These are phyloP conservation scores for Dendrophyllia cribrosa DNA, from an alignment of 64 coral and sea anemone genomes.

Conservation along the genomic window DNA sequence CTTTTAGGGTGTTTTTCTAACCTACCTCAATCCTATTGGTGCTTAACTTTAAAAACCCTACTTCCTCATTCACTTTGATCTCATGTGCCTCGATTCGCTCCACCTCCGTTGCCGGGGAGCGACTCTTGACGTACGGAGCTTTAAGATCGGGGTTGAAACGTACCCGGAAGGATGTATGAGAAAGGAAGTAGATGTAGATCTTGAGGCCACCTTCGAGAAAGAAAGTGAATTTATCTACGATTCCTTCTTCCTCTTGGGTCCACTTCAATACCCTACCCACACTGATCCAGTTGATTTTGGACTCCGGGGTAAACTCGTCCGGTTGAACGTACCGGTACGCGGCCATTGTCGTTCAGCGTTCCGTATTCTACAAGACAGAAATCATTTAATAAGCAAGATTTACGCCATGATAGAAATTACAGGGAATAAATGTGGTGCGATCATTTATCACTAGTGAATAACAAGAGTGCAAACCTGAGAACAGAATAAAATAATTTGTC, in stretches of 20 bases:
- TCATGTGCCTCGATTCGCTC: conserved; percentile 77
- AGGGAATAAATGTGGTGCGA: too few relatives aligned
- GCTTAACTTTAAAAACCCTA: conserved; percentile 22
- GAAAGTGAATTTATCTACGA: conserved; percentile 81
- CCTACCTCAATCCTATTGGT: conserved; percentile 62
- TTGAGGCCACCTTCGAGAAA: conserved; percentile 66
- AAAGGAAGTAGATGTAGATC: conserved; percentile 69
- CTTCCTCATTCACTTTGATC: conserved; percentile 46
- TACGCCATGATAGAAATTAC: too few relatives aligned
- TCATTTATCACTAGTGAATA: too few relatives aligned
- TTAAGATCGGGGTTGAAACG: conserved; percentile 78
- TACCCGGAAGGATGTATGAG: conserved; percentile 68
- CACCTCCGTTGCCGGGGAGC: conserved; percentile 78
- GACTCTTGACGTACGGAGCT: conserved; percentile 68
- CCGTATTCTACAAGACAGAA: background rate
- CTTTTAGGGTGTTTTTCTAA: background rate
- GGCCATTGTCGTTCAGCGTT: conserved; percentile 21
- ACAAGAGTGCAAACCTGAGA: too few relatives aligned
- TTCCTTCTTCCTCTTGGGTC: conserved; percentile 75
- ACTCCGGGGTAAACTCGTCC: conserved; percentile 81
- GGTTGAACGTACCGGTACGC: conserved; percentile 73
- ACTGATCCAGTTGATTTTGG: conserved; percentile 50
- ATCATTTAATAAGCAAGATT: too few relatives aligned
- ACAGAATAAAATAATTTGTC: too few relatives aligned
- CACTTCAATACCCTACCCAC: conserved; percentile 60